These are phyloP conservation scores for Cerceris rybyensis DNA, from an alignment of 2,888 invertebrate genomes.

Conservation along the genomic window DNA sequence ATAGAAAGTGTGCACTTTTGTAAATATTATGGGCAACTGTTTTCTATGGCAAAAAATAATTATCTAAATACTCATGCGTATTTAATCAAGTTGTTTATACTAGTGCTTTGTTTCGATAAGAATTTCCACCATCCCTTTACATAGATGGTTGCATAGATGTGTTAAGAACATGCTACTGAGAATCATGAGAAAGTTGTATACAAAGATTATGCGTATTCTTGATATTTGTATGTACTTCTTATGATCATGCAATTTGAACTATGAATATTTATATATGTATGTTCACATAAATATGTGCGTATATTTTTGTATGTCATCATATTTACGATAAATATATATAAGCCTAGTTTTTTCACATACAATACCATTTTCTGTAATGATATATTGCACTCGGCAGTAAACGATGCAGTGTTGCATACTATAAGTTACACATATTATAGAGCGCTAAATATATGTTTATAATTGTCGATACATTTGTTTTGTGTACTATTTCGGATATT, in stretches of 20 bases:
- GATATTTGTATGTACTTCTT: slow-evolving; percentile 6
- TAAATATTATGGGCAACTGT: slow-evolving; percentile 54
- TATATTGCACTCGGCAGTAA: slow-evolving; percentile 3
- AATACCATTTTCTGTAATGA: slow-evolving; percentile 6
- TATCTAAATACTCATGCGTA: slow-evolving; percentile 41
- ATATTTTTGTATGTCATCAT: slow-evolving; percentile 10
- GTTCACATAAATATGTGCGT: neutral
- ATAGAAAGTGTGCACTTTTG: slow-evolving; percentile 41
- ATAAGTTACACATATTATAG: slow-evolving; percentile 16
- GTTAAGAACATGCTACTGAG: neutral
- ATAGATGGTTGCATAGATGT: neutral
- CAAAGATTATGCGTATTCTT: neutral
- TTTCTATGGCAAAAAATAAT: slow-evolving; percentile 37
- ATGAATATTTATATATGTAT: neutral
- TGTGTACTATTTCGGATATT: slow-evolving; percentile 6
- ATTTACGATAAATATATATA: neutral
- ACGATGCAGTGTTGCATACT: slow-evolving; percentile 32
- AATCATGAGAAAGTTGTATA: neutral
- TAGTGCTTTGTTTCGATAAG: slow-evolving; percentile 45
- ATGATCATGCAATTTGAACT: neutral
- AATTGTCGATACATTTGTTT: neutral
- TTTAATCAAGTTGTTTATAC: slow-evolving; percentile 28
- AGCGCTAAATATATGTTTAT: slow-evolving; percentile 6
- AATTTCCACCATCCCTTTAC: neutral
- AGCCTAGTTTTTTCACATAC: neutral